Percentiles rank a stretch among this genome's conserved stretches.
phyloP scores from a whole-genome alignment of 2,797 vertebrate species.

The Nothura maculosa region DNA sequence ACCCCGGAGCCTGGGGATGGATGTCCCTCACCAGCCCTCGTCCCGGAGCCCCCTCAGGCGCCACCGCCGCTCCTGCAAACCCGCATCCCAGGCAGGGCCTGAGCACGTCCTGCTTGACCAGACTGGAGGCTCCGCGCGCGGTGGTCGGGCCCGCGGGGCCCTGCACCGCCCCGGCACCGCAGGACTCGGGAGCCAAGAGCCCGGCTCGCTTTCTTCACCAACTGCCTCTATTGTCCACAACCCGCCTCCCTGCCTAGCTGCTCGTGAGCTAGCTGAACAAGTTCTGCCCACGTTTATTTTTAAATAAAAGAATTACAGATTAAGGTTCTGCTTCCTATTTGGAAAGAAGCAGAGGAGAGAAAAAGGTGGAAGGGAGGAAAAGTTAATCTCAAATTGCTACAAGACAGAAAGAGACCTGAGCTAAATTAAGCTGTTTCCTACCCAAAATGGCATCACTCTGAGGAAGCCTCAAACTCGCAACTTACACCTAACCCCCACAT shows the following conservation, averaged over 20 bases:
- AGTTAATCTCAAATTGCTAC: background rate
- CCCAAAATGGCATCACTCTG: rapidly evolving
- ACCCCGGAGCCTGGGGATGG: no score
- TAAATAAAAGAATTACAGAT: background rate
- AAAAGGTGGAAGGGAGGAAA: background rate
- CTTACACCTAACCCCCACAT: background rate
- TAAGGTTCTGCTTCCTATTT: background rate
- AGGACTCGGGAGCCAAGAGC: no score
- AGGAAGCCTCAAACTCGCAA: background rate
- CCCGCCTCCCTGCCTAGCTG: background rate
- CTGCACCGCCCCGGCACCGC: no score
- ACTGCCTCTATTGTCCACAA: background rate
- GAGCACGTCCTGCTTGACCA: no score
- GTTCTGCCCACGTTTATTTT: rapidly evolving
- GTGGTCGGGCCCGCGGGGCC: no score
- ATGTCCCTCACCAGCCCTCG: no score
- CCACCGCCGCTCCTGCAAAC: no score
- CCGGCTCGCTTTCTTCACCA: background rate
- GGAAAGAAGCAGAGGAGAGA: background rate
- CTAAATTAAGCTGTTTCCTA: background rate
- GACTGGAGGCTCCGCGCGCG: no score
- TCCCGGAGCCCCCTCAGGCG: no score
- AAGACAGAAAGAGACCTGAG: background rate
- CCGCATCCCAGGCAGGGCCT: no score
- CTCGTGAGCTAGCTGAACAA: rapidly evolving